Evolutionary conservation across 2,888 invertebrate species (phyloP).

Genomic region (Conus canariensis): DNA sequence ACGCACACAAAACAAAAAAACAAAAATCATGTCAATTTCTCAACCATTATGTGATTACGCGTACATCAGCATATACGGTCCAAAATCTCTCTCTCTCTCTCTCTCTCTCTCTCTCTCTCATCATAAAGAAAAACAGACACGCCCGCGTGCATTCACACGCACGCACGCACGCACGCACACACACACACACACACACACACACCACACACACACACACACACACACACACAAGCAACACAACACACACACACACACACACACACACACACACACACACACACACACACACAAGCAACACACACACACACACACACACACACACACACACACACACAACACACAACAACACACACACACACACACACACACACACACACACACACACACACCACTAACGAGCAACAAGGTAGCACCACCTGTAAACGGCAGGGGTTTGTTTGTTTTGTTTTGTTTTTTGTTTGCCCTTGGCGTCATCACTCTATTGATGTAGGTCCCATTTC

Average conservation of each 20-base stretch:
- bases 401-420: too few relatives aligned
- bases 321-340: neutral
- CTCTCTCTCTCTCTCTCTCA: too few relatives aligned
- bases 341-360: too few relatives aligned
- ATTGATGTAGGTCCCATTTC: too few relatives aligned
- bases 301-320: slow-evolving; percentile 16
- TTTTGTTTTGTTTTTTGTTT: too few relatives aligned
- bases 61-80: too few relatives aligned
- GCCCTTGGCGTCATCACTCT: neutral
- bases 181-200: neutral
- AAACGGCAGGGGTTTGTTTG: too few relatives aligned
- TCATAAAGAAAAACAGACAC: neutral
- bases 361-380: too few relatives aligned
- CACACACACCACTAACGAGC: too few relatives aligned
- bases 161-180: neutral
- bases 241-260: slow-evolving; percentile 11
- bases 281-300: neutral
- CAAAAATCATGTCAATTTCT: too few relatives aligned
- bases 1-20: neutral
- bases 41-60: too few relatives aligned
- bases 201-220: slow-evolving; percentile 5
- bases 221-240: neutral
- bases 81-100: too few relatives aligned
- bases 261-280: neutral
- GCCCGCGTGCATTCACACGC: neutral